A percentile compares a stretch with the other conserved stretches of the same genome.
These are phyloP conservation scores for Cryptus viduatorius DNA, from an alignment of 2,888 invertebrate genomes.

Conservation along the genomic window DNA sequence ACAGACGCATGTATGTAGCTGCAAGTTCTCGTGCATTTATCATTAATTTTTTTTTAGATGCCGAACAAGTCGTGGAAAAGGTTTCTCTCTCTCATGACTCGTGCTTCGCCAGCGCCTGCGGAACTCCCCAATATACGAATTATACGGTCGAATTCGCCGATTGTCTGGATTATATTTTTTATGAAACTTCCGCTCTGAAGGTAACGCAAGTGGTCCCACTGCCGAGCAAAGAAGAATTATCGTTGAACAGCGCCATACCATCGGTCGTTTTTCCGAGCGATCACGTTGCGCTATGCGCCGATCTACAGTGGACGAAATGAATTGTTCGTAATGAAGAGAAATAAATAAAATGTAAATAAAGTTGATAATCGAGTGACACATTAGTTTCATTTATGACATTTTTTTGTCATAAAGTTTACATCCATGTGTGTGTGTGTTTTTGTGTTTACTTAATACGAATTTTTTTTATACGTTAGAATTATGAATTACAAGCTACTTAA, in stretches of 20 bases:
- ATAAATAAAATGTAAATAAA: slow-evolving; percentile 60
- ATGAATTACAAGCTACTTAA: slow-evolving; percentile 57
- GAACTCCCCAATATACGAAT: slow-evolving; percentile 93
- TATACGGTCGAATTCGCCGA: slow-evolving; percentile 93
- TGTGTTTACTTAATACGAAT: slow-evolving; percentile 50
- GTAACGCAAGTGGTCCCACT: slow-evolving; percentile 92
- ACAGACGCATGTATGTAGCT: too few relatives aligned
- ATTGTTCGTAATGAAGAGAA: slow-evolving; percentile 4
- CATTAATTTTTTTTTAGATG: slow-evolving; percentile 86
- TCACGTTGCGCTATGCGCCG: slow-evolving; percentile 95
- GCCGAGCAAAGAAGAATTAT: slow-evolving; percentile 92
- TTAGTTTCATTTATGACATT: slow-evolving; percentile 62
- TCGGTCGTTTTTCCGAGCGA: slow-evolving; percentile 97
- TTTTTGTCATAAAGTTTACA: slow-evolving; percentile 67
- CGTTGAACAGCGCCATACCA: slow-evolving; percentile 92
- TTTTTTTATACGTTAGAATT: slow-evolving; percentile 41
- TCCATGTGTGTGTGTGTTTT: slow-evolving; percentile 53
- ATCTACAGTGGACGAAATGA: slow-evolving; percentile 87
- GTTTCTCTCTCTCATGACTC: slow-evolving; percentile 89
- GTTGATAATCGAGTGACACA: slow-evolving; percentile 46
- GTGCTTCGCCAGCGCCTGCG: slow-evolving; percentile 92
- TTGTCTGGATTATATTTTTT: slow-evolving; percentile 97
- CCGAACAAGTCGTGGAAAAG: slow-evolving; percentile 88
- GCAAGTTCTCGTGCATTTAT: slow-evolving; percentile 52
- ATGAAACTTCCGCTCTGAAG: slow-evolving; percentile 88